Evolutionary conservation across 2,888 invertebrate species (phyloP), one percentile per base, ranked within the genome.

Genomic region (Acanthosepion lycidas): DNA sequence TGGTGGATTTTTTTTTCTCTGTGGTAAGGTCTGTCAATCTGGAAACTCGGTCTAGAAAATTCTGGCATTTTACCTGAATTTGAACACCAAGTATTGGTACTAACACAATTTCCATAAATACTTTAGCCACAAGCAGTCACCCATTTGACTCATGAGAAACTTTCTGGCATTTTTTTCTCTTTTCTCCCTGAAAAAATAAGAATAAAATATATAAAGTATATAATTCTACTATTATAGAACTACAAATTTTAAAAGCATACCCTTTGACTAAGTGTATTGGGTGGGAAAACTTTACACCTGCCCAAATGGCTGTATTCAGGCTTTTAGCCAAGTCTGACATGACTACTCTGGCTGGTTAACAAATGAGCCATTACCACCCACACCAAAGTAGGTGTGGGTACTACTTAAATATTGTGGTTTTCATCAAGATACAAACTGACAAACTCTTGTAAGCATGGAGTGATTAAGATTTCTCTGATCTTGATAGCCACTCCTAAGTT

Each of bases 311-410:
- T 4, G 0, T 9, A 78, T 78, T n/a, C 33, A n/a, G 78, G 78
- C 78, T 78, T 78, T n/a, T 33, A 78, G 78, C 78, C n/a, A 78
- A 78, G n/a, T 78, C 78, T 78, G n/a, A 78, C 78, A 78, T 78
- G n/a, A 78, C n/a, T 78, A 78, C n/a, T n/a, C 33, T 78, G 78
- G 78, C n/a, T 78, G 20, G n/a, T 78, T 78, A 78, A 3, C 78
- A n/a, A n/a, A 78, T 78, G 59, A 78, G 78, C 78, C n/a, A 78
- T 78, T 78, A 59, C 59, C 23, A 59, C 59, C 59, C 59, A 59
- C 59, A 23, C 59, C 23, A 59, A 23, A 20, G 26, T 23, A 6
- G 59, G 23, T 23, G 23, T 6, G 23, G 20, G 23, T 59, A 59
- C 59, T 59, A 59, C 23, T 23, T 6, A 59, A 59, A 59, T 23